phyloP scores from a whole-genome alignment of 2,113 vertebrate genomes.

The Ochotona curzoniae region DNA sequence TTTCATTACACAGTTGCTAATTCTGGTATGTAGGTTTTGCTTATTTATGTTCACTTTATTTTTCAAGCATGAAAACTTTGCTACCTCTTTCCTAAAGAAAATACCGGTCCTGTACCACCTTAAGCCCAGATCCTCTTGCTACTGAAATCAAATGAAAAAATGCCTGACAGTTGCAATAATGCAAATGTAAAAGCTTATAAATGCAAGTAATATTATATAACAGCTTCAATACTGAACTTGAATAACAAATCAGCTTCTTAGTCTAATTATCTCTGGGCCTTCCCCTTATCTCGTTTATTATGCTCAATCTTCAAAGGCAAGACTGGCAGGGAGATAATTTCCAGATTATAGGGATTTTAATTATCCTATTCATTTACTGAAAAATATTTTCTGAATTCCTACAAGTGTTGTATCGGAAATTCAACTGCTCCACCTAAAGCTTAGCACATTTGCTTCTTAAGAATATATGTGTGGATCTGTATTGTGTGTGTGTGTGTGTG shows the following conservation, averaged over 20 bases:
- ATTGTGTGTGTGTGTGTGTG: neutral
- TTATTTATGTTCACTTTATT: constrained; percentile 10
- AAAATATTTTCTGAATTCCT: neutral
- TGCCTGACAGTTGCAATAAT: neutral
- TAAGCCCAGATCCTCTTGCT: neutral
- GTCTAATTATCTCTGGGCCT: neutral
- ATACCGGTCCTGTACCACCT: neutral
- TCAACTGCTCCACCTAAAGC: neutral
- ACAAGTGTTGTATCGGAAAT: neutral
- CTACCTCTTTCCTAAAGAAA: neutral
- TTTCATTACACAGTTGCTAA: neutral
- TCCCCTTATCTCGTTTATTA: neutral
- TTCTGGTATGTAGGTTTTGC: neutral
- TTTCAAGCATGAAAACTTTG: neutral
- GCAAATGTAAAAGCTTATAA: neutral
- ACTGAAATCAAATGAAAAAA: neutral
- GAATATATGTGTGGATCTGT: neutral
- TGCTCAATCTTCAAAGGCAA: neutral
- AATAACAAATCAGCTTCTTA: neutral
- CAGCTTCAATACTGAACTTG: neutral
- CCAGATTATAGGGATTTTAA: neutral
- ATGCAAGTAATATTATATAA: neutral
- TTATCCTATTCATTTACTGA: neutral
- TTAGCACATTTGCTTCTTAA: neutral
- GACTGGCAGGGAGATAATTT: neutral